Base-by-base conservation (phyloP, 2,113 vertebrate genomes). In the Neotragus moschatus region DNA sequence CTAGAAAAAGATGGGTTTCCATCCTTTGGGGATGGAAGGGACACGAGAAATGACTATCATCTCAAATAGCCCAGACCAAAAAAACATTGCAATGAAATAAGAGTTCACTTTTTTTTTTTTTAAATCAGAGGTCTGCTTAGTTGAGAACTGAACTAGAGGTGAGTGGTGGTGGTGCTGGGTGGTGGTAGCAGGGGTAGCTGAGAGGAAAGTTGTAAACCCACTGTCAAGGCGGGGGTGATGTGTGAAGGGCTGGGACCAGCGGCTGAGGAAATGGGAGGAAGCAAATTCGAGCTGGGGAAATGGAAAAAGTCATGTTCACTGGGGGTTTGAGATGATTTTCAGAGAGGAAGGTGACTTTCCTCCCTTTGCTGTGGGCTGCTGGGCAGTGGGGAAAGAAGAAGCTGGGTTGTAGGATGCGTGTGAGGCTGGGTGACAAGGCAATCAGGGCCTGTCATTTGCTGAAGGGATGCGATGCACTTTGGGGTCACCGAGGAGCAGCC, bases 401-500 rank as follows among this genome's bases (percentile, higher is more conserved):
- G 4, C 16, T 0, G 43, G 84, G 56, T 3, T 30, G 19, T 16
- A 6, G 3, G 14, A 26, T 2, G 15, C 6, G 12, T 30, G 33
- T 70, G 58, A 60, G 56, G 30, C 26, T 56, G 58, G 30, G 43
- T 33, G 23, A 28, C 2, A 5, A 39, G 47, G 11, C 2, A 4
- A 2, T 36, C 23, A 1, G 4, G 4, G 15, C 60, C 16, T 30
- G 36, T 9, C 33, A 3, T 33, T 84, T 80, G 25, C 51, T 9
- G 53, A 73, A 55, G 60, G 25, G 19, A 26, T 45, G 5, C 0
- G 4, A 3, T 26, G 36, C 10, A 13, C 0, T 0, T 2, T 30
- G 21, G 13, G 79, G 66, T 88, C 10, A 53, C 4, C 14, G 85
- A 47, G 56, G 14, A 63, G 15, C 11, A 70, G 17, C 4, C 3